A percentile compares a stretch with the other conserved stretches of the same genome.
Conservation (phyloP, 2,797 vertebrate species). For the Antennarius maculatus region DNA sequence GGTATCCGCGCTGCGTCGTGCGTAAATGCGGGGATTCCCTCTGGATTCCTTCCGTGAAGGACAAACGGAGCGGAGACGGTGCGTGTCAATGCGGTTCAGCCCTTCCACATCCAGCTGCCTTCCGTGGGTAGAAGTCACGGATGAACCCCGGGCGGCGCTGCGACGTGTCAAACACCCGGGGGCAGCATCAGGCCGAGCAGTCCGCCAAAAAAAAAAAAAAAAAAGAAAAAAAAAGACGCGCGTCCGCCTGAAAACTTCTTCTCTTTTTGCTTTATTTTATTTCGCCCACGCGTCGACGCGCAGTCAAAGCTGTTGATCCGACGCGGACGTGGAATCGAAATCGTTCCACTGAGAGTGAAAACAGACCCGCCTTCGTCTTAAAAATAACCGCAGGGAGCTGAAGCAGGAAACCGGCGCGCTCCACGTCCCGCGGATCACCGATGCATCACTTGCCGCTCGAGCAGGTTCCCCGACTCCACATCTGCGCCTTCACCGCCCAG, state of each 20-base stretch:
- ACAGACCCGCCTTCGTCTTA: conserved; percentile 76
- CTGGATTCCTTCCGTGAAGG: background rate
- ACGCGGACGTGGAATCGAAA: background rate
- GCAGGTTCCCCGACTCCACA: conserved; percentile 47
- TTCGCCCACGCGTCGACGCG: conserved; percentile 21
- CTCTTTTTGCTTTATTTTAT: background rate
- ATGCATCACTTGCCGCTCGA: conserved; percentile 53
- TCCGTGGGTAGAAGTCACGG: no score
- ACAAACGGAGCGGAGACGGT: no score
- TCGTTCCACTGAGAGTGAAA: conserved; percentile 45
- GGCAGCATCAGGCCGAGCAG: conserved; percentile 74
- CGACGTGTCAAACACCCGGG: conserved; percentile 70
- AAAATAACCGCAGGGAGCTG: conserved; percentile 71
- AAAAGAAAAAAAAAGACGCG: no score
- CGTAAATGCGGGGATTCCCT: conserved; percentile 63
- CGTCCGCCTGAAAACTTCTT: background rate
- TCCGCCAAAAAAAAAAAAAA: conserved; percentile 5
- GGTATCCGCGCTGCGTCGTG: conserved; percentile 21
- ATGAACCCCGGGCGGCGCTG: conserved; percentile 30
- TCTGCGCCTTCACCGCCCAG: conserved; percentile 20
- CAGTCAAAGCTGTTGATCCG: conserved; percentile 60
- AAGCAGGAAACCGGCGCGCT: conserved; percentile 82
- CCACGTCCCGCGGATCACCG: conserved; percentile 54
- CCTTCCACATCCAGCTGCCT: no score
- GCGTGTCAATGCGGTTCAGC: background rate